A percentile compares a stretch with the other conserved stretches of the same genome.
Conservation (phyloP, 2,113 vertebrate genomes). For the Isichthys henryi region DNA sequence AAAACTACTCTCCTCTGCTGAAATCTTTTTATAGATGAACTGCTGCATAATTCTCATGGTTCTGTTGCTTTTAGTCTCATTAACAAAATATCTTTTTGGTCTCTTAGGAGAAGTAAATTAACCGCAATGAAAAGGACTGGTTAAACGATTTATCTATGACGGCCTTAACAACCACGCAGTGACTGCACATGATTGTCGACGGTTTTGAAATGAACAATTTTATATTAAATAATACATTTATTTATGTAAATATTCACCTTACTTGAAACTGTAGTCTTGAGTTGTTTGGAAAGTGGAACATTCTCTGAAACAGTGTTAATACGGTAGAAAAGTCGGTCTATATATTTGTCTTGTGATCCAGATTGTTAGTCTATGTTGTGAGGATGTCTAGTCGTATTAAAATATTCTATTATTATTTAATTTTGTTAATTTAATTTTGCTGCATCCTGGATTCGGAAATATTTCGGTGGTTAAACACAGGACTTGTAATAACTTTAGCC, state of each 20-base stretch:
- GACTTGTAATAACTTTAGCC: neutral
- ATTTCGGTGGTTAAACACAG: neutral
- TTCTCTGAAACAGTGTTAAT: neutral
- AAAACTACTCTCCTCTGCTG: neutral
- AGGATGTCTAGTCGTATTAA: neutral
- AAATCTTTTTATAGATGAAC: slow-evolving; percentile 7
- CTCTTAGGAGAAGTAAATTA: neutral
- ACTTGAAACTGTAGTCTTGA: neutral
- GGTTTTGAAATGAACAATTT: neutral
- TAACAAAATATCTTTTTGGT: neutral
- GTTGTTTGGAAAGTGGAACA: neutral
- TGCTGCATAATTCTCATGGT: neutral
- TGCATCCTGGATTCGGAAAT: neutral
- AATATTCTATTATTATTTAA: neutral
- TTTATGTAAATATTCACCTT: neutral
- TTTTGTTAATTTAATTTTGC: neutral
- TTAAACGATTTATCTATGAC: neutral
- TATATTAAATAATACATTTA: neutral
- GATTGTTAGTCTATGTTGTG: neutral
- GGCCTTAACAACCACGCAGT: neutral
- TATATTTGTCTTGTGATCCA: neutral
- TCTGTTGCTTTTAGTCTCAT: neutral
- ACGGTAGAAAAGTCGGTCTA: neutral
- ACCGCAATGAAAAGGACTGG: neutral
- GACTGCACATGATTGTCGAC: neutral